Evolutionary conservation across 2,113 vertebrate genomes (phyloP).

Genomic region (Ceyx cyanopectus): DNA sequence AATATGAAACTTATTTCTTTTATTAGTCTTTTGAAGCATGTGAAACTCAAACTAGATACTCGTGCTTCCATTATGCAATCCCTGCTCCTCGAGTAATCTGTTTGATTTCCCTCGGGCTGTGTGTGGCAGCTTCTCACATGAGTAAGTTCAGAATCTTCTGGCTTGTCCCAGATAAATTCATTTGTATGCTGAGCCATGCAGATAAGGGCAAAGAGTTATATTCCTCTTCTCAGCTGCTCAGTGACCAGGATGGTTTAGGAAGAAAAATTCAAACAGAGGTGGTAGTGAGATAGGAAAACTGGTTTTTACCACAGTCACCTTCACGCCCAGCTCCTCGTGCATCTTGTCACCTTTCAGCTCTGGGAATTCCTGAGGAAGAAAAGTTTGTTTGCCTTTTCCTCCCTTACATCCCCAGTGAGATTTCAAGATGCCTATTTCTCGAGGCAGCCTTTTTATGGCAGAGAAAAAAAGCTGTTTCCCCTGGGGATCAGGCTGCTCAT

Average conservation of each 20-base stretch:
- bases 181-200: constrained; percentile 25
- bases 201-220: not conserved
- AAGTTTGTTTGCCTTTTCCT: not conserved
- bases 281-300: not conserved
- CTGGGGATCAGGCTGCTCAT: not conserved
- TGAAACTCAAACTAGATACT: not conserved
- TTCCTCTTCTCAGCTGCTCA: constrained; percentile 7
- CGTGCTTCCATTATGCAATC: not conserved
- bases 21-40: not conserved
- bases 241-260: not conserved
- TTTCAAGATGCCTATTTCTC: not conserved
- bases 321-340: not conserved
- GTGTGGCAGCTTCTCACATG: not conserved
- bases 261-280: not conserved
- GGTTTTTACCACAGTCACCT: not conserved
- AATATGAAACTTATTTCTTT: not conserved
- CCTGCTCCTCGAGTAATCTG: not conserved
- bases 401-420: not conserved
- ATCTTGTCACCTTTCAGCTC: not conserved
- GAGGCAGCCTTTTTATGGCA: not conserved
- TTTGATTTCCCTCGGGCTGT: constrained; percentile 3
- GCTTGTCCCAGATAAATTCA: constrained; percentile 16
- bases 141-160: constrained; percentile 8
- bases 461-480: not conserved
- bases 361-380: not conserved